Conservation (phyloP, 2,797 vertebrate genomes). For the Naso thynnoides region DNA sequence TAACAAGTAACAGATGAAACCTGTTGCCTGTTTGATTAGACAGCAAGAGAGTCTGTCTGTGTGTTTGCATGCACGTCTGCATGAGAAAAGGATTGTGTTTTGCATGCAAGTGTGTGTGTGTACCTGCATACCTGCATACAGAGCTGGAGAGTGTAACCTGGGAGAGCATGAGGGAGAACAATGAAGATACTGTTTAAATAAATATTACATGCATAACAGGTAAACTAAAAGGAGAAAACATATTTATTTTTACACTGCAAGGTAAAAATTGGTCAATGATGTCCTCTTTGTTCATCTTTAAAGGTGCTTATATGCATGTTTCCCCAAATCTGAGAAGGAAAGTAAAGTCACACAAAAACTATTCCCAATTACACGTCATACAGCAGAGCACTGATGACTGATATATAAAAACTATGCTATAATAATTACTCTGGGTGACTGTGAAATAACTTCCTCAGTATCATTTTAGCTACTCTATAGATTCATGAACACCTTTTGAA, state of each 20-base stretch:
- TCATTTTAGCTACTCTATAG: constrained; percentile 11
- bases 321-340: neutral
- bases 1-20: constrained; percentile 45
- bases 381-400: constrained; percentile 22
- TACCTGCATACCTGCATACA: neutral
- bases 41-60: neutral
- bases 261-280: neutral
- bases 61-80: constrained; percentile 1
- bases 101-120: neutral
- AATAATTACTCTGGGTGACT: constrained; percentile 27
- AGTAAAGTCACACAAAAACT: neutral
- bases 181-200: neutral
- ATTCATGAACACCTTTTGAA: constrained; percentile 25
- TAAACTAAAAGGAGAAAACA: neutral
- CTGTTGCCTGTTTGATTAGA: constrained; percentile 34
- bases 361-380: constrained; percentile 1
- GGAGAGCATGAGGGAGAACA: neutral
- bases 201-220: neutral
- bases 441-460: constrained; percentile 39
- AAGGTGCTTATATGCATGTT: neutral
- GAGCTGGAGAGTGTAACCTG: neutral
- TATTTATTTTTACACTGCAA: neutral
- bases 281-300: neutral
- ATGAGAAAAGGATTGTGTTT: no score
- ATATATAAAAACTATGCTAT: neutral